These are phyloP conservation scores for Blennius ocellaris DNA, from an alignment of 2,113 vertebrate species.

Conservation along the genomic window DNA sequence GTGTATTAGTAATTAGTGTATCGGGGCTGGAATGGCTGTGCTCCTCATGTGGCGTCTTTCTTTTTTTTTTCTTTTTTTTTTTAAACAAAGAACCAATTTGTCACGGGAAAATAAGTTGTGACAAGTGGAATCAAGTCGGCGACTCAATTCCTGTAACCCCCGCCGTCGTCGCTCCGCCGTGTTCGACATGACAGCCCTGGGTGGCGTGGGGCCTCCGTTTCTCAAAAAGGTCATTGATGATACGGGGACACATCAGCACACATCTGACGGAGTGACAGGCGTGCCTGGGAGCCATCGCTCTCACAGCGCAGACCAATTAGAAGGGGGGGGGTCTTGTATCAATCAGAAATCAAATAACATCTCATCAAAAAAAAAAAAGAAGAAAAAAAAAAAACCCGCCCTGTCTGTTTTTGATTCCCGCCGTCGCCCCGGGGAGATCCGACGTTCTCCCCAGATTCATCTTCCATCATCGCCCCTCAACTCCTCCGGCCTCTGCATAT, in stretches of 20 bases:
- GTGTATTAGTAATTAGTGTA: slow-evolving; percentile 11
- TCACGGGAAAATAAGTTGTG: slow-evolving; percentile 42
- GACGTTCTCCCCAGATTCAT: slow-evolving; percentile 30
- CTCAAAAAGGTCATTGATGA: slow-evolving; percentile 78
- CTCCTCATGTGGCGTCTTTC: slow-evolving; percentile 28
- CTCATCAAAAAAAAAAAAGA: slow-evolving; percentile 76
- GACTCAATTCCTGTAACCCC: slow-evolving; percentile 45
- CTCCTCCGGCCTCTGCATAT: slow-evolving; percentile 15
- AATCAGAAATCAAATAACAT: slow-evolving; percentile 81
- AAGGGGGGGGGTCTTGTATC: slow-evolving; percentile 65
- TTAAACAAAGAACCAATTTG: slow-evolving; percentile 37
- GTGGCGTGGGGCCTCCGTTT: slow-evolving; percentile 54
- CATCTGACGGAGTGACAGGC: slow-evolving; percentile 70
- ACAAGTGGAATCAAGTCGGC: slow-evolving; percentile 45
- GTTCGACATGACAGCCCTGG: slow-evolving; percentile 63
- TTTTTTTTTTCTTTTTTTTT: background rate
- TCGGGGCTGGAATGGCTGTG: background rate
- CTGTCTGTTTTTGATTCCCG: slow-evolving; percentile 63
- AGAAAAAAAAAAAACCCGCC: no score
- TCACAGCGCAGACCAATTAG: slow-evolving; percentile 73
- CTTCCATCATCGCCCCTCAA: slow-evolving; percentile 25
- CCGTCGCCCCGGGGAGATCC: slow-evolving; percentile 33
- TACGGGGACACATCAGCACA: slow-evolving; percentile 60
- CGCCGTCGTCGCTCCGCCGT: slow-evolving; percentile 26
- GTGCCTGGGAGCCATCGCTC: slow-evolving; percentile 72